These are phyloP conservation scores for Corythaixoides concolor DNA, from an alignment of 2,113 vertebrate genomes.

Conservation along the genomic window DNA sequence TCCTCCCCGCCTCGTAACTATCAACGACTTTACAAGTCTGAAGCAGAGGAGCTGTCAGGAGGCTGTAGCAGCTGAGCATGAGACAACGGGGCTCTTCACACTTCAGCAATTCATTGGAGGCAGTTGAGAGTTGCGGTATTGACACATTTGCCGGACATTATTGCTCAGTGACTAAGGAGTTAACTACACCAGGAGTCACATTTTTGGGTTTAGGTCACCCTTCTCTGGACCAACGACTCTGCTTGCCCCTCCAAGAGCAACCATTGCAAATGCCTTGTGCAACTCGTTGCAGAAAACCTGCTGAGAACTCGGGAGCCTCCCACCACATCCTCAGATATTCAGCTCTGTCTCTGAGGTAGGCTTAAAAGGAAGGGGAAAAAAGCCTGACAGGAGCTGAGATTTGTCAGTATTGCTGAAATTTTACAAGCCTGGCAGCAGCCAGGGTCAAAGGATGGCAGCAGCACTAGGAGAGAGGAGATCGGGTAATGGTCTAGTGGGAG, in stretches of 20 bases:
- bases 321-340: background rate
- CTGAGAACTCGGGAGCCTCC: accelerated
- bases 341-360: background rate
- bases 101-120: background rate
- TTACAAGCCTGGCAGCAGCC: background rate
- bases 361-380: background rate
- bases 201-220: background rate
- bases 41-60: background rate
- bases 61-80: background rate
- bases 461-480: background rate
- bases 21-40: background rate
- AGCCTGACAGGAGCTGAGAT: background rate
- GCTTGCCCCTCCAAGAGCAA: background rate
- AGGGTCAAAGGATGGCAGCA: background rate
- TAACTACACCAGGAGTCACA: background rate
- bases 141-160: background rate
- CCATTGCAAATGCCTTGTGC: background rate
- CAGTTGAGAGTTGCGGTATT: background rate
- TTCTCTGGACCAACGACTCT: background rate
- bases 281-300: background rate
- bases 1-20: background rate
- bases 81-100: background rate
- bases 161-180: background rate
- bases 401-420: background rate
- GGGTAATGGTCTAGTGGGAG: background rate